phyloP scores from a whole-genome alignment of 37 sponge, comb jelly and placozoan genomes.

The Aplysina aerophoba region DNA sequence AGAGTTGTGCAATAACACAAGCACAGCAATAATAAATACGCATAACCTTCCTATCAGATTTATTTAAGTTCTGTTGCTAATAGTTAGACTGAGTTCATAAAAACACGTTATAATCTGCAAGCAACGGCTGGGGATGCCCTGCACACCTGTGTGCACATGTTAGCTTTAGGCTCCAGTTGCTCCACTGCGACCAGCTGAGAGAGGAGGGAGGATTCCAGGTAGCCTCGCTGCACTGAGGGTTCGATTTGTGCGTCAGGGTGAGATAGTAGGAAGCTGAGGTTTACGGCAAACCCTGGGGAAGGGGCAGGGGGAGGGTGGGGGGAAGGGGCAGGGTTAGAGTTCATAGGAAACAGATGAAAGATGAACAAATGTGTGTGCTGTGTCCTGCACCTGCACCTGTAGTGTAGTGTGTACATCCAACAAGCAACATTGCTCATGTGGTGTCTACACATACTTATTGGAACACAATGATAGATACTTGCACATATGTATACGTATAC shows the following conservation, averaged over 20 bases:
- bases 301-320: not conserved
- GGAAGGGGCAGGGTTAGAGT: not conserved
- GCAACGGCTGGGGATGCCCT: not conserved
- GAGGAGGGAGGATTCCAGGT: constrained; percentile 75
- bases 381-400: too few species aligned
- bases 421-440: too few species aligned
- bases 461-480: too few species aligned
- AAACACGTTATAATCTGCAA: too few species aligned
- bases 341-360: not conserved
- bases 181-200: constrained; percentile 19
- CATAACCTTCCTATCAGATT: too few species aligned
- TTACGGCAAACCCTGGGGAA: constrained; percentile 82
- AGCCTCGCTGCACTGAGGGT: constrained; percentile 53
- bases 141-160: constrained; percentile 63
- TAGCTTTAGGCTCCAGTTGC: constrained; percentile 73
- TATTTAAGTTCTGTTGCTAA: too few species aligned
- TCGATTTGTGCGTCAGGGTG: constrained; percentile 38
- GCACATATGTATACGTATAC: too few species aligned
- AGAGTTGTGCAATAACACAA: too few species aligned
- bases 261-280: constrained; percentile 47
- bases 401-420: too few species aligned
- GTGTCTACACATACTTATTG: not conserved
- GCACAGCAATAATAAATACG: too few species aligned
- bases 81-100: too few species aligned
- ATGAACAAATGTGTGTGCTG: too few species aligned